A percentile compares a stretch with the other conserved stretches of the same genome.
These are phyloP conservation scores for Melolontha melolontha DNA, from an alignment of 2,888 invertebrate species.

Conservation along the genomic window DNA sequence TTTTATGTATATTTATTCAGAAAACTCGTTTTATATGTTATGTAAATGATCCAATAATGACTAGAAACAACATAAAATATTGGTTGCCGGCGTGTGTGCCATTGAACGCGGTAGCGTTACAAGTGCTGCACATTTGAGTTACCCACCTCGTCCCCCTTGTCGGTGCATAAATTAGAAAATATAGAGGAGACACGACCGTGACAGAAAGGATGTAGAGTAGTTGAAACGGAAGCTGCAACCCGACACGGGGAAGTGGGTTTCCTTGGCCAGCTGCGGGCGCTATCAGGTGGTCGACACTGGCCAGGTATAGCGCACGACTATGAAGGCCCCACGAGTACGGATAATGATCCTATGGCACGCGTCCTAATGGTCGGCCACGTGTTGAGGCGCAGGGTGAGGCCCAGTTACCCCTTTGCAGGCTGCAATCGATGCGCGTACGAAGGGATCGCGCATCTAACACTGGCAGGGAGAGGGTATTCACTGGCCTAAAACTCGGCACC, in stretches of 20 bases:
- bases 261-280: slow-evolving; percentile 51
- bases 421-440: slow-evolving; percentile 55
- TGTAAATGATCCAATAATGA: slow-evolving; percentile 50
- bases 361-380: slow-evolving; percentile 54
- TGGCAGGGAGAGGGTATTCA: slow-evolving; percentile 44
- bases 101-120: slow-evolving; percentile 44
- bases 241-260: slow-evolving; percentile 46
- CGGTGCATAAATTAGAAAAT: slow-evolving; percentile 40
- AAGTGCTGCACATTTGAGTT: slow-evolving; percentile 17
- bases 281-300: slow-evolving; percentile 52
- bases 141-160: not conserved
- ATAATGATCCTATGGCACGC: slow-evolving; percentile 54
- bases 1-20: slow-evolving; percentile 36
- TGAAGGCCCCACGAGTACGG: slow-evolving; percentile 48
- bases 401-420: slow-evolving; percentile 50
- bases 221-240: slow-evolving; percentile 51
- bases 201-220: slow-evolving; percentile 19
- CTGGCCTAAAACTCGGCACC: slow-evolving; percentile 52
- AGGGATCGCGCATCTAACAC: slow-evolving; percentile 48
- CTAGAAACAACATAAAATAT: slow-evolving; percentile 40
- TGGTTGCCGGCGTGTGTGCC: slow-evolving; percentile 27
- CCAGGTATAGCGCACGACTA: slow-evolving; percentile 47
- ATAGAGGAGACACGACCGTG: slow-evolving; percentile 19
- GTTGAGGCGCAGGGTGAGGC: slow-evolving; percentile 53
- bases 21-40: slow-evolving; percentile 44